Evolutionary conservation across 2,888 invertebrate species (phyloP), one percentile per base, ranked within the genome.

Genomic region (Agrotis clavis): DNA sequence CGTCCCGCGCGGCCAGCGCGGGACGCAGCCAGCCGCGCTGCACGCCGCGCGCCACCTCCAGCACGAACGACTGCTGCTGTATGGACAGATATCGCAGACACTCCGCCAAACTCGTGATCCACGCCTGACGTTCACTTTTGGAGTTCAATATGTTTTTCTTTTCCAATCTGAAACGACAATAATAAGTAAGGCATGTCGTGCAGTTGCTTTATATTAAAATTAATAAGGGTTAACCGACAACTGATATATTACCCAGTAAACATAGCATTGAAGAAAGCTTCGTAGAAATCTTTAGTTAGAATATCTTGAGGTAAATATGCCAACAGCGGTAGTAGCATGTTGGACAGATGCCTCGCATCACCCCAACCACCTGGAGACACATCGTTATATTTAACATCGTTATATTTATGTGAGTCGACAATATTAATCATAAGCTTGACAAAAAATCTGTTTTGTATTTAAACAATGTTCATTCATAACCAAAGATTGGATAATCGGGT

Each of bases 271-370:
- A 99, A 98, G 89, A 98, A 98, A 62, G 96, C 95, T 14, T 92
- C 90, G 84, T 97, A 97, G 85, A 98, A 97, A 21, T 96, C 93
- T 45, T 93, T 92, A 35, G 95, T 93, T 62, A 96, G 91, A 67
- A 96, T 85, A 35, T 96, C 94, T 21, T 93, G 92, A 9, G 98
- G 97, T 83, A 98, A 94, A 85, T 97, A 96, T 5, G 98, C 98
- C 62, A 99, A 90, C 76, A 99, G 96, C 14, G 98, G 98, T 69
- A 98, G 93, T 70, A 99, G 92, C 91, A 98, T 97, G 25, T 98
- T 98, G 74, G 97, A 97, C 83, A 99, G 97, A 11, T 97, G 96
- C 66, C 96, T 94, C 13, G 98, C 98, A 92, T 98, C 98, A 41
- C 98, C 98, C 94, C 98, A 97, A 0, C 98, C 98, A 64, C 98